Evolutionary conservation across 2,113 vertebrate species (phyloP), one percentile per base, ranked within the genome.

Genomic region (Rhea americana): DNA sequence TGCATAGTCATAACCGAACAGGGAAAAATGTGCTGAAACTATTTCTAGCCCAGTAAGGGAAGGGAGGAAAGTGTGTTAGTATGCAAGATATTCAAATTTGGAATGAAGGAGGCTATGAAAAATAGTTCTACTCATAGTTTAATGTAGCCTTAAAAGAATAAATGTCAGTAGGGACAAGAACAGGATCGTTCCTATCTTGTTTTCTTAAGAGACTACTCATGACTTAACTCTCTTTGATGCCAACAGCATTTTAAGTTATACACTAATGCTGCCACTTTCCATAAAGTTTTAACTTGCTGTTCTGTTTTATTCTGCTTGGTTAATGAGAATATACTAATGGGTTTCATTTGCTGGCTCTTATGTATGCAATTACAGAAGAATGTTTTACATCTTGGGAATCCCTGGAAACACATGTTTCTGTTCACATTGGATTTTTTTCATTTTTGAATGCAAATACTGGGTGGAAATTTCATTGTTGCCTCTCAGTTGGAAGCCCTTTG

Each of bases 391-490:
- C 92, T 86, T 89, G 95, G 85, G 88, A 85, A 89, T 95, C 83
- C 88, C 88, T 94, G 85, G 55, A 92, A 95, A 94, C 94, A 89
- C 92, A 93, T 90, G 92, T 93, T 95, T 95, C 74, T 94, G 81
- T 93, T 95, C 74, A 55, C 89, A 67, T 45, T 20, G 37, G 91
- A 79, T 86, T 83, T 93, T 65, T 87, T 88, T 74, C 13, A 26
- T 1, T 89, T 94, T 84, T 88, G 80, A 87, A 86, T 91, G 88
- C 85, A 94, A 94, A 95, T 90, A 91, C 70, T 82, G 74, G 58
- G 43, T 95, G 90, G 90, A 89, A 95, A 73, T 58, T 94, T 94
- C 94, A 93, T 95, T 96, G 94, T 95, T 96, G 88, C n/a, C 12
- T 95, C 95, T 91, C 77, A 0, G 91, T 92, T 16, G 85, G 95